Evolutionary conservation across 2,888 invertebrate genomes (phyloP), one percentile per base, ranked within the genome.

Genomic region (Tuberolachnus salignus): DNA sequence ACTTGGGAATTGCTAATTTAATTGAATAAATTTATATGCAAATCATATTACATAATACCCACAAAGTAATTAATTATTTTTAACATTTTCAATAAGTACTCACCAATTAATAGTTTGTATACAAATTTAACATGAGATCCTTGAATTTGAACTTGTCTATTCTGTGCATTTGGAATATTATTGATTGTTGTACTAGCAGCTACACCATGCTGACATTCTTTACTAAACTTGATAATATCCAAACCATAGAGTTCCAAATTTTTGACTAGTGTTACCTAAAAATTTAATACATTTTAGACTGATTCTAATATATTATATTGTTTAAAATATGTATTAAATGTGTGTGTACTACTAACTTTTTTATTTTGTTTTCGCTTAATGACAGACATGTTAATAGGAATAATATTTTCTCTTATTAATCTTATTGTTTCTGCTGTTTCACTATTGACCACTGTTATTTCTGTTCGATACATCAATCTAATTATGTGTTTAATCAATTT

Each of bases 211-310:
- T 96, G 95, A 84, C 95, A 93, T 83, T 90, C 89, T 84, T 92
- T 92, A 21, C 92, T 91, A 85, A 97, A 92, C 84, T 92, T 91
- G 42, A 89, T 86, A 81, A 94, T 87, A 83, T 91, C 91, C 83
- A 97, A 93, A 44, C 96, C 95, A 86, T 91, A 97, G 80, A 90
- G 87, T 84, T 95, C 94, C 84, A 97, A 88, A 87, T 97, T 96
- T 83, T 94, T 94, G 2, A 98, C 90, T 71, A 97, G 86, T 1
- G 97, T 97, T 72, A 94, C 92, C 91, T 92, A 85, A 3, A 83
- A n/a, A 84, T 80, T 51, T 55, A 16, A 34, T 0, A 44, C 49
- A n/a, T 55, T 42, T 49, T 59, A 49, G 26, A 67, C n/a, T 16
- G 26, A n/a, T n/a, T n/a, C n/a, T n/a, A n/a, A n/a, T n/a, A n/a